These are phyloP conservation scores for Phasianus colchicus DNA, from an alignment of 2,113 vertebrate genomes.

Conservation along the genomic window DNA sequence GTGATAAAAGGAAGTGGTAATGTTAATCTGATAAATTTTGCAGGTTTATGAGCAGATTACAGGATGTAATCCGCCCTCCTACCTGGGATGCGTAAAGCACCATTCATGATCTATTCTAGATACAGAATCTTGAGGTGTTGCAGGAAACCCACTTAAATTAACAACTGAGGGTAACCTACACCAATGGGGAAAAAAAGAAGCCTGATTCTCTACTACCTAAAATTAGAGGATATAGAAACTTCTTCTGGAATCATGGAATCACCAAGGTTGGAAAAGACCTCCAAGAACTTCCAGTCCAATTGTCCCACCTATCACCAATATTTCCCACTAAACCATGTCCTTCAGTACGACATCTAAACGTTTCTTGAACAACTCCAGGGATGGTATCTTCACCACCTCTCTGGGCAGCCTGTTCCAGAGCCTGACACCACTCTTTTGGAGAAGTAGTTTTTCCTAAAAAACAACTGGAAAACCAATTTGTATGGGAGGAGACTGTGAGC, in stretches of 20 bases:
- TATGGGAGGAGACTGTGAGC: not conserved
- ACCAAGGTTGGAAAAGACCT: too few species aligned
- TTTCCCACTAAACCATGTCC: too few species aligned
- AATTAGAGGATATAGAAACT: not conserved
- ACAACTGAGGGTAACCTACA: not conserved
- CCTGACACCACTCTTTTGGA: too few species aligned
- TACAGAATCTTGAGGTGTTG: not conserved
- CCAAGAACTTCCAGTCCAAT: too few species aligned
- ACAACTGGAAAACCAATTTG: not conserved
- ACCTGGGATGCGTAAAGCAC: not conserved
- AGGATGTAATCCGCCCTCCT: not conserved
- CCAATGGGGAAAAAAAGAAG: not conserved
- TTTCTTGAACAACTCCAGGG: too few species aligned
- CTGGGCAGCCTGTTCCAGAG: too few species aligned
- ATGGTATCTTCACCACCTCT: too few species aligned
- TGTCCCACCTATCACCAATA: too few species aligned
- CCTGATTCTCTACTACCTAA: not conserved
- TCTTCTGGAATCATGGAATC: not conserved
- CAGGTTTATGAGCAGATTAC: not conserved
- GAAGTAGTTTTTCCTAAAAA: too few species aligned
- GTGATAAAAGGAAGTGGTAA: not conserved
- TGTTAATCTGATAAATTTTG: not conserved
- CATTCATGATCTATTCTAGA: not conserved
- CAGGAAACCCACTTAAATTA: not conserved
- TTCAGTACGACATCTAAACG: too few species aligned